Conservation (phyloP, 2,113 vertebrate species). For the Salvelinus sp. region DNA sequence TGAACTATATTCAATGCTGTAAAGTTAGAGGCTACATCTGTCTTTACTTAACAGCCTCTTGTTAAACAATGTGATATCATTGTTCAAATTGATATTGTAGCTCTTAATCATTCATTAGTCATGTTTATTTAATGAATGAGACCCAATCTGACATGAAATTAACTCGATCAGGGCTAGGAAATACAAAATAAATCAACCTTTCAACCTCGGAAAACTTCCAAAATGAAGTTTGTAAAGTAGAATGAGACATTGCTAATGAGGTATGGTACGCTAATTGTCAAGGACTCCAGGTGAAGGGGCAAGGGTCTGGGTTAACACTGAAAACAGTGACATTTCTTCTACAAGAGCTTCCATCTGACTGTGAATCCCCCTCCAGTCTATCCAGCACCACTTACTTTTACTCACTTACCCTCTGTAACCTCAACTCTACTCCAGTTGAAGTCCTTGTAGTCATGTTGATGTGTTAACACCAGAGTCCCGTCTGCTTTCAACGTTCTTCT, state of each 20-base stretch:
- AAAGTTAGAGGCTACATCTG: background rate
- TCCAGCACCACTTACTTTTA: background rate
- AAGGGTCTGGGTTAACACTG: slow-evolving; percentile 50
- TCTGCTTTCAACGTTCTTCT: slow-evolving; percentile 74
- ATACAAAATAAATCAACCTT: slow-evolving; percentile 18
- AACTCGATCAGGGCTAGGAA: slow-evolving; percentile 48
- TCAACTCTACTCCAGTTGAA: background rate
- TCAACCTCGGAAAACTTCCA: slow-evolving; percentile 46
- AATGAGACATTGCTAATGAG: slow-evolving; percentile 35
- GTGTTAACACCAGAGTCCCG: slow-evolving; percentile 48
- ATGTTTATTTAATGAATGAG: slow-evolving; percentile 41
- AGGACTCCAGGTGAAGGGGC: slow-evolving; percentile 35
- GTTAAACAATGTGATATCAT: background rate
- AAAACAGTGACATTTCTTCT: slow-evolving; percentile 38
- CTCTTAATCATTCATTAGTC: slow-evolving; percentile 7
- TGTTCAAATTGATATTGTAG: slow-evolving; percentile 18
- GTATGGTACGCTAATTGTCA: slow-evolving; percentile 34
- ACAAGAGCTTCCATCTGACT: slow-evolving; percentile 5
- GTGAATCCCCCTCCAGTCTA: background rate
- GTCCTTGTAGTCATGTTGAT: slow-evolving; percentile 34
- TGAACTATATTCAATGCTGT: background rate
- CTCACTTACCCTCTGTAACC: slow-evolving; percentile 24
- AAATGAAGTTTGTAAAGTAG: slow-evolving; percentile 42
- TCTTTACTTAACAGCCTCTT: background rate
- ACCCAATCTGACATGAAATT: slow-evolving; percentile 42